phyloP scores from a whole-genome alignment of 1,140 invertebrate species.

The Eufriesea mexicana region DNA sequence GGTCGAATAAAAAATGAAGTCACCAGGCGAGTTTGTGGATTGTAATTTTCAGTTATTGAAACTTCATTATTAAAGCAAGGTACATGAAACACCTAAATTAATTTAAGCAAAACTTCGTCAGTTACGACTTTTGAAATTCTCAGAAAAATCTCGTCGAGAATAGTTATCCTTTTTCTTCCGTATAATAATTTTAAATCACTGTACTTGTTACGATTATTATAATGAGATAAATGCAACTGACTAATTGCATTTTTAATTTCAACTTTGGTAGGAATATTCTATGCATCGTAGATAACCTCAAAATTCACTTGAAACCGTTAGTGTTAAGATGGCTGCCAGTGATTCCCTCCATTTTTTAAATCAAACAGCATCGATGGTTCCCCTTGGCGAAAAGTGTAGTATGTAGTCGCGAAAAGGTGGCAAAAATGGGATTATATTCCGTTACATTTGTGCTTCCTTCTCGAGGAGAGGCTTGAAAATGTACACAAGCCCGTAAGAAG shows the following conservation, averaged over 20 bases:
- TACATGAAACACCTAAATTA: background rate
- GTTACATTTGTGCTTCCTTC: slow-evolving; percentile 17
- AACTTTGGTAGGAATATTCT: background rate
- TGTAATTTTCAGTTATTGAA: background rate
- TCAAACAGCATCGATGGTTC: background rate
- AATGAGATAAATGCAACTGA: too few relatives aligned
- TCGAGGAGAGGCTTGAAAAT: slow-evolving; percentile 40
- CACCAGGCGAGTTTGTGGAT: background rate
- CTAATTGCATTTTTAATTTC: background rate
- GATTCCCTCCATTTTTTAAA: background rate
- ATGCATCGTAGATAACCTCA: background rate
- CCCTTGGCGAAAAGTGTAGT: too few relatives aligned
- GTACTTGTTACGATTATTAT: too few relatives aligned
- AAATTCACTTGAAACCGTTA: background rate
- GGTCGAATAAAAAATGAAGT: background rate
- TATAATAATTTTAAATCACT: too few relatives aligned
- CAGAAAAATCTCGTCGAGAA: background rate
- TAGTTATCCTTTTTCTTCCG: background rate
- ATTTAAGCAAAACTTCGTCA: background rate
- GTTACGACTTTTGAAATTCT: background rate
- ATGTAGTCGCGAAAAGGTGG: slow-evolving; percentile 11
- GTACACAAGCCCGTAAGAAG: slow-evolving; percentile 60
- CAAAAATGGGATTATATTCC: slow-evolving; percentile 17
- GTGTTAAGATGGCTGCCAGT: background rate
- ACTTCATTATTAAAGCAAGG: background rate